phyloP scores from a whole-genome alignment of 2,113 vertebrate genomes.

The Ammodytes dubius region DNA sequence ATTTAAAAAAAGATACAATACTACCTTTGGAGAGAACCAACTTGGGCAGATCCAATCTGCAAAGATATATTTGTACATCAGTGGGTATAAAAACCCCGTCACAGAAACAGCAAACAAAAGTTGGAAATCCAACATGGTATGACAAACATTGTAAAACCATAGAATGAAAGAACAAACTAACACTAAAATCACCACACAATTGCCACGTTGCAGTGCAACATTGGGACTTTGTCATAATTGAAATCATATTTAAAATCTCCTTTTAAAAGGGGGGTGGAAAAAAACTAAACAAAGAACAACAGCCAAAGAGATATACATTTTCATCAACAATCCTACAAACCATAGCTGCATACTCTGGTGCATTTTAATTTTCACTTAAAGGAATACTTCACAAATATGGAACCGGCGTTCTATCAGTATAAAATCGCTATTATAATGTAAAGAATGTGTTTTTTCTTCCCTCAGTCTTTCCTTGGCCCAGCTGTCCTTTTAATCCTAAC shows the following conservation, averaged over 20 bases:
- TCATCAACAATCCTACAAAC: background rate
- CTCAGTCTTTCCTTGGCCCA: too few relatives aligned
- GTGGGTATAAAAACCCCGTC: conserved; percentile 9
- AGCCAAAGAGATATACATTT: background rate
- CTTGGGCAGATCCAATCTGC: conserved; percentile 39
- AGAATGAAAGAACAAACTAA: background rate
- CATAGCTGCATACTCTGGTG: conserved; percentile 28
- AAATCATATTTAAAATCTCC: background rate
- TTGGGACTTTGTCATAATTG: background rate
- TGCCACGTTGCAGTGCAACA: conserved; percentile 14
- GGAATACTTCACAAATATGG: too few relatives aligned
- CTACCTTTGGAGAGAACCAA: conserved; percentile 26
- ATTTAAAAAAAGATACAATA: conserved; percentile 53
- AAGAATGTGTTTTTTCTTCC: too few relatives aligned
- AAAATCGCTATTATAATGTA: too few relatives aligned
- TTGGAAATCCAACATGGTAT: conserved; percentile 14
- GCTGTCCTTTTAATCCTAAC: too few relatives aligned
- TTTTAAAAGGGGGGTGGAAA: background rate
- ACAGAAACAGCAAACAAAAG: conserved; percentile 25
- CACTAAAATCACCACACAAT: conserved; percentile 19
- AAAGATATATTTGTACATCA: conserved; percentile 37
- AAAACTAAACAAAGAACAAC: background rate
- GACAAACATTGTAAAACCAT: conserved; percentile 30
- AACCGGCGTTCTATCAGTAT: too few relatives aligned
- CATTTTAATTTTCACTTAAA: background rate